Evolutionary conservation across 1,140 invertebrate species (phyloP).

Genomic region (Mycetomoellerius zeteki): DNA sequence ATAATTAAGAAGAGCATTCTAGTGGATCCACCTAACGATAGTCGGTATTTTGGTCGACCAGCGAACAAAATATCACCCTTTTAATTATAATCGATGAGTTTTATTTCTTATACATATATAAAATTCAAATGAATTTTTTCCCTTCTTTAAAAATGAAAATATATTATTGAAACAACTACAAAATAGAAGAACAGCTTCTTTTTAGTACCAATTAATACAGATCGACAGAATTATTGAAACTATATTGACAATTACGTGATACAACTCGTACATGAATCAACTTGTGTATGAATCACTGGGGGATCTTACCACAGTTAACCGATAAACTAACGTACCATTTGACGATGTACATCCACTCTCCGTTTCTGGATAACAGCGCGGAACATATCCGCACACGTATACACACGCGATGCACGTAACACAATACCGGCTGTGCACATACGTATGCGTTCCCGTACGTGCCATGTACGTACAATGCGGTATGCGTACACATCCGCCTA

Average conservation of each 20-base stretch:
- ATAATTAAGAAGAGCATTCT: slow-evolving; percentile 26
- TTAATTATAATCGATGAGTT: slow-evolving; percentile 6
- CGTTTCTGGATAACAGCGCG: slow-evolving; percentile 47
- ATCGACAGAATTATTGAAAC: neutral
- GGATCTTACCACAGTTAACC: slow-evolving; percentile 64
- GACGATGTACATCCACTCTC: slow-evolving; percentile 21
- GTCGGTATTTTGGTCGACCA: neutral
- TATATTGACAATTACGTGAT: neutral
- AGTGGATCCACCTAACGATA: neutral
- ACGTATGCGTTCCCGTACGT: slow-evolving; percentile 39
- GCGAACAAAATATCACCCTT: neutral
- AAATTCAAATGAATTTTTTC: neutral
- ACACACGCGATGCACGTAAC: slow-evolving; percentile 14
- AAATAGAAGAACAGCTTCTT: neutral
- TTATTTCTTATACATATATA: neutral
- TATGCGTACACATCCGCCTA: slow-evolving; percentile 25
- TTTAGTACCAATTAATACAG: neutral
- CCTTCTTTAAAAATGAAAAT: neutral
- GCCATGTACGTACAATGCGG: slow-evolving; percentile 31
- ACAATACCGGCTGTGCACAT: slow-evolving; percentile 31
- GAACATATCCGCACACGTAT: neutral
- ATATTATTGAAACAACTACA: neutral
- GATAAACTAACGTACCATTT: slow-evolving; percentile 60
- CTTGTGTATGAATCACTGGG: neutral
- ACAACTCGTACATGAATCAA: slow-evolving; percentile 13